Percentiles rank a stretch among this genome's conserved stretches.
phyloP scores from a whole-genome alignment of 1,140 invertebrate genomes.

The Daktulosphaira vitifoliae region DNA sequence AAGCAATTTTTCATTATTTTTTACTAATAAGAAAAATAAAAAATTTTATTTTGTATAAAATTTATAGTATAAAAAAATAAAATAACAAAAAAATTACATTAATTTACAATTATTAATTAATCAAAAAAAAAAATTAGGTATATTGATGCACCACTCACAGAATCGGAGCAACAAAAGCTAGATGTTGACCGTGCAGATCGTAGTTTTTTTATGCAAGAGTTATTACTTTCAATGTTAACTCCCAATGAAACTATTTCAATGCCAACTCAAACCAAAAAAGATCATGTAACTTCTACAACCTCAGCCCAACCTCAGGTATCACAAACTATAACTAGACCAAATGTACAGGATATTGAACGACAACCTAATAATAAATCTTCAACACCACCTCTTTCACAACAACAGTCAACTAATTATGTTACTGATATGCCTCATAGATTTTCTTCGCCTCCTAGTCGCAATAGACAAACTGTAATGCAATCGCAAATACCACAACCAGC shows the following conservation, averaged over 20 bases:
- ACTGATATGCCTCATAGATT: conserved; percentile 16
- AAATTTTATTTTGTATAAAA: no score
- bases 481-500: conserved; percentile 29
- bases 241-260: not conserved
- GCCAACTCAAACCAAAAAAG: conserved; percentile 7
- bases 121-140: conserved; percentile 45
- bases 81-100: no score
- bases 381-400: not conserved
- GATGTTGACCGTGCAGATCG: conserved; percentile 55
- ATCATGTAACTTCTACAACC: not conserved
- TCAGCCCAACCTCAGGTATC: not conserved
- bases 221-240: conserved; percentile 53
- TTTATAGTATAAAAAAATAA: no score
- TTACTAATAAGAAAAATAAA: no score
- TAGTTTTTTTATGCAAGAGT: conserved; percentile 60
- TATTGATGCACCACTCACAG: conserved; percentile 50
- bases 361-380: not conserved
- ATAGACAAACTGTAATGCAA: conserved; percentile 17
- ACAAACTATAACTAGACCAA: not conserved
- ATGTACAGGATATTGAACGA: conserved; percentile 12
- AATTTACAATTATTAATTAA: no score
- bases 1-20: no score
- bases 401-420: not conserved
- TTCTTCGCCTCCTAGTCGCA: conserved; percentile 11
- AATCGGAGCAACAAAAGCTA: conserved; percentile 49